phyloP scores from a whole-genome alignment of 2,888 invertebrate genomes.

The Neoascia interrupta region DNA sequence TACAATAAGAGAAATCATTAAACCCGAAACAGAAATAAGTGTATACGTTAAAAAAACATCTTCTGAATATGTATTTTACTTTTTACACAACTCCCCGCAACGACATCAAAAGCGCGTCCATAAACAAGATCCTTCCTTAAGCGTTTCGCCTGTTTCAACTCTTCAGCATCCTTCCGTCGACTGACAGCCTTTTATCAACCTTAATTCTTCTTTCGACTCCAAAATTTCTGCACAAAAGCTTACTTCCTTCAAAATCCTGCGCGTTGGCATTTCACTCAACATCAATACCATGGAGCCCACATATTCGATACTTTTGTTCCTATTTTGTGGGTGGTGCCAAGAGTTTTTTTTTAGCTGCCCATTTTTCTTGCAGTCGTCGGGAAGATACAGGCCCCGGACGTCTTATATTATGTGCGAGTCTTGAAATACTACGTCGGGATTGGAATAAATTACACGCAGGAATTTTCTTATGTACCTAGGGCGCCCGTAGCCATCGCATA shows the following conservation, averaged over 20 bases:
- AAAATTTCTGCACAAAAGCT: conserved; percentile 62
- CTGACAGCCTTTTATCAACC: conserved; percentile 12
- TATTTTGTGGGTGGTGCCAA: conserved; percentile 69
- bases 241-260: conserved; percentile 13
- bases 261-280: conserved; percentile 42
- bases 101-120: too few species aligned
- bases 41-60: too few species aligned
- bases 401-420: conserved; percentile 73
- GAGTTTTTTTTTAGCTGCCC: conserved; percentile 69
- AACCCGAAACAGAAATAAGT: too few species aligned
- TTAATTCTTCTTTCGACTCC: conserved; percentile 5
- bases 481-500: conserved; percentile 38
- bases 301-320: conserved; percentile 45
- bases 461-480: conserved; percentile 62
- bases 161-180: not conserved
- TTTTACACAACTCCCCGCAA: too few species aligned
- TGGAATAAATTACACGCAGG: conserved; percentile 74
- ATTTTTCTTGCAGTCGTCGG: conserved; percentile 72
- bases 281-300: conserved; percentile 38
- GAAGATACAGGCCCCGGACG: conserved; percentile 67
- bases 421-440: conserved; percentile 74
- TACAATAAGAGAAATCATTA: too few species aligned
- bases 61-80: too few species aligned
- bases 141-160: too few species aligned
- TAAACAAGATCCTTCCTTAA: too few species aligned